A percentile compares a stretch with the other conserved stretches of the same genome.
Evolutionary conservation across 2,888 invertebrate genomes (phyloP).

Genomic region (Leptodirus hochenwartii): DNA sequence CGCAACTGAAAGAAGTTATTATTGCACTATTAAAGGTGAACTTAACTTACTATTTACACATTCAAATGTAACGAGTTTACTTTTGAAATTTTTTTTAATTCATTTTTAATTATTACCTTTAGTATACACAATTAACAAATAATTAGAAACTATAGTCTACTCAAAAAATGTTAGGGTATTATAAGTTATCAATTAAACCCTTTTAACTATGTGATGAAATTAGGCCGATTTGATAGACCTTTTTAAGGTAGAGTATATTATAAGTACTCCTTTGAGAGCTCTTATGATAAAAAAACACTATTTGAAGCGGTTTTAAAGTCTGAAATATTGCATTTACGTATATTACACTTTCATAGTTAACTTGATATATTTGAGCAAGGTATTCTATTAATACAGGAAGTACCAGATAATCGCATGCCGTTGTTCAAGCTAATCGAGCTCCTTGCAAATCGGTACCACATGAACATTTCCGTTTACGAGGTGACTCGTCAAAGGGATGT

Average conservation of each 20-base stretch:
- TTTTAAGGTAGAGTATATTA: too few relatives aligned
- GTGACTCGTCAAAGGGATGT: conserved; percentile 59
- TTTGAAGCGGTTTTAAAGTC: too few relatives aligned
- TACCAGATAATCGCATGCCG: conserved; percentile 54
- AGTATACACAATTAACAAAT: too few relatives aligned
- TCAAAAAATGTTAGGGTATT: too few relatives aligned
- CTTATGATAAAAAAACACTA: too few relatives aligned
- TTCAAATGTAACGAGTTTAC: conserved; percentile 5
- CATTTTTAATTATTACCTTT: too few relatives aligned
- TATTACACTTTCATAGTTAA: too few relatives aligned
- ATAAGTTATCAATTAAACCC: too few relatives aligned
- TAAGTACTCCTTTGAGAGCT: too few relatives aligned
- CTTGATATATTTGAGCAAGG: conserved; percentile 2
- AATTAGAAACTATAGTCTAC: too few relatives aligned
- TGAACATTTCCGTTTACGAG: conserved; percentile 53
- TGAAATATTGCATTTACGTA: too few relatives aligned
- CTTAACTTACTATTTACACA: conserved; percentile 2
- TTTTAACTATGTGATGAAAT: conserved; percentile 12
- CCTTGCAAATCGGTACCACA: conserved; percentile 63
- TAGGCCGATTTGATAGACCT: conserved; percentile 16
- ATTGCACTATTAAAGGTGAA: conserved; percentile 44
- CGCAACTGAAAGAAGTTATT: conserved; percentile 47
- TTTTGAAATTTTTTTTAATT: too few relatives aligned
- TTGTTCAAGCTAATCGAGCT: conserved; percentile 67
- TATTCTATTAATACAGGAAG: conserved; percentile 34